Evolutionary conservation across 2,797 vertebrate species (phyloP).

Genomic region (Nasua narica): DNA sequence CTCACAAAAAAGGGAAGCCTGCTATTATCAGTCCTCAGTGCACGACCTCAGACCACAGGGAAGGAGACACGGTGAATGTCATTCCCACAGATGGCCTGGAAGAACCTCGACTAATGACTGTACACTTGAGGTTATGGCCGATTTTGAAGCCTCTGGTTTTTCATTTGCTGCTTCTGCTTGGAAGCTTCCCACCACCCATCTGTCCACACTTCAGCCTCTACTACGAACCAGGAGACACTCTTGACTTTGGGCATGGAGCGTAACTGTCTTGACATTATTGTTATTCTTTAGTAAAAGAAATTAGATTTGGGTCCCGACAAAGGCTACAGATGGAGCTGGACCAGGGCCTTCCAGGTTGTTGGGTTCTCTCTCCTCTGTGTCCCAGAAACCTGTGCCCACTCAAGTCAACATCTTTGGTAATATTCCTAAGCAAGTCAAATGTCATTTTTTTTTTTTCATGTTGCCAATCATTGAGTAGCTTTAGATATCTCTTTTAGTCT

Average conservation of each 20-base stretch:
- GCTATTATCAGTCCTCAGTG: not conserved
- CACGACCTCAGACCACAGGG: not conserved
- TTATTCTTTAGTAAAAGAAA: not conserved
- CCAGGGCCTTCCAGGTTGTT: not conserved
- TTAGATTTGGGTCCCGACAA: not conserved
- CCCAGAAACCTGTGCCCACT: not conserved
- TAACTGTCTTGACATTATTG: not conserved
- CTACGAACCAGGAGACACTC: not conserved
- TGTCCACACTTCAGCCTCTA: not conserved
- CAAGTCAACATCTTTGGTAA: not conserved
- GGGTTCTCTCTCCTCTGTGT: not conserved
- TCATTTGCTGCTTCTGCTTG: not conserved
- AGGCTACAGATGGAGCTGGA: not conserved
- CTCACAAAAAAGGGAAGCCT: not conserved
- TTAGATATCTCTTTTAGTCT: not conserved
- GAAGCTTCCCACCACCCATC: slow-evolving; percentile 17
- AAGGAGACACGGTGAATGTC: not conserved
- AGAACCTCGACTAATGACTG: not conserved
- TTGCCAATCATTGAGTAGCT: not conserved
- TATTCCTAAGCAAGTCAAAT: not conserved
- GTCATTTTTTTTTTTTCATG: not conserved
- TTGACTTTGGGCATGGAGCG: not conserved
- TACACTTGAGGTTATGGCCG: not conserved
- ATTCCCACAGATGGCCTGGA: slow-evolving; percentile 2
- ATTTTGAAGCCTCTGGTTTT: not conserved